Evolutionary conservation across 1,140 invertebrate genomes (phyloP).

Genomic region (Oryctes rhinoceros): DNA sequence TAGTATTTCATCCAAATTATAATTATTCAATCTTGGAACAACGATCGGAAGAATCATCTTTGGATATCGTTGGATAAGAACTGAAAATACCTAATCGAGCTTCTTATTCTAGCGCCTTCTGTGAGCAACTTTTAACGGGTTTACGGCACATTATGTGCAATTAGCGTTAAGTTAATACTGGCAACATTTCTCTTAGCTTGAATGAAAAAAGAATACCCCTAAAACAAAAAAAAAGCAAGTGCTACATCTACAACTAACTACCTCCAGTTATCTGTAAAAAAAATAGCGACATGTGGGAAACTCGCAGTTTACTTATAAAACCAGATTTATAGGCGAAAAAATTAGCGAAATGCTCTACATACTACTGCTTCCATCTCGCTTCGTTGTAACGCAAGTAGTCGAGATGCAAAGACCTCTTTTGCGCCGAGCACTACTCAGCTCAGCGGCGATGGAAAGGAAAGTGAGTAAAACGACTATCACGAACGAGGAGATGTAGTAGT

Average conservation of each 20-base stretch:
- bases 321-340: background rate
- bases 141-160: too few species aligned
- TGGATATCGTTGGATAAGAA: too few species aligned
- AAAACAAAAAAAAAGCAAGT: background rate
- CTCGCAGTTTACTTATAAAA: constrained; percentile 6
- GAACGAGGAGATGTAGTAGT: background rate
- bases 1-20: too few species aligned
- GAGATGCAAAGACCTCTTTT: constrained; percentile 1
- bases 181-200: too few species aligned
- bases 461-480: background rate
- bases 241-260: too few species aligned
- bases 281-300: background rate
- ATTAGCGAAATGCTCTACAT: background rate
- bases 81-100: too few species aligned
- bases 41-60: too few species aligned
- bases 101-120: too few species aligned
- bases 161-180: too few species aligned
- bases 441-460: background rate
- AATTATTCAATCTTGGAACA: too few species aligned
- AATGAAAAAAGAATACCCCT: too few species aligned
- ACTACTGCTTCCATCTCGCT: background rate
- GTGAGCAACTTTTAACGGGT: too few species aligned
- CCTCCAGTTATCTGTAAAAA: constrained; percentile 1
- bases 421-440: background rate
- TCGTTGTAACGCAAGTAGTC: background rate